phyloP scores from a whole-genome alignment of 2,888 invertebrate species.

The Dermolepida albohirtum region DNA sequence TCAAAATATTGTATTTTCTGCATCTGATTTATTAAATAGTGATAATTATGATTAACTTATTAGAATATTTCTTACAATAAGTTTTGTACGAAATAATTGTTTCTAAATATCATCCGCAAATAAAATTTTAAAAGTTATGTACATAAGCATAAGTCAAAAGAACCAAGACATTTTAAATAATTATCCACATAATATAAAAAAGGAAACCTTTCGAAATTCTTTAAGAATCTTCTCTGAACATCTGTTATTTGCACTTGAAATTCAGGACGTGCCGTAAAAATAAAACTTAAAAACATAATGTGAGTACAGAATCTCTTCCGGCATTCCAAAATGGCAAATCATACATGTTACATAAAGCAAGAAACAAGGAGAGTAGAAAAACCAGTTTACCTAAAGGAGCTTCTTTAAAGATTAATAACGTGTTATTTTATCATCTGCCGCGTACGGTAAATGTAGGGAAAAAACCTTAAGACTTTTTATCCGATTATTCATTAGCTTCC shows the following conservation, averaged over 20 bases:
- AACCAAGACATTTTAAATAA: too few species aligned
- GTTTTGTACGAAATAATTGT: too few species aligned
- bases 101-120: too few species aligned
- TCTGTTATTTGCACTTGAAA: constrained; percentile 11
- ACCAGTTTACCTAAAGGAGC: constrained; percentile 32
- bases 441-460: constrained; percentile 21
- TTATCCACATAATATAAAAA: neutral
- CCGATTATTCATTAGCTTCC: constrained; percentile 32
- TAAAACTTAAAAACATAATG: neutral
- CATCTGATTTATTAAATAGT: too few species aligned
- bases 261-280: constrained; percentile 1
- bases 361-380: constrained; percentile 30
- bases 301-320: constrained; percentile 18
- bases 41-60: too few species aligned
- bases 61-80: too few species aligned
- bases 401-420: constrained; percentile 37
- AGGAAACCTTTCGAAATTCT: neutral
- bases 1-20: too few species aligned
- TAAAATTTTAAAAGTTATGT: too few species aligned
- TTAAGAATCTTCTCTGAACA: constrained; percentile 3
- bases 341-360: constrained; percentile 16
- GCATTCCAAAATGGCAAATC: constrained; percentile 25
- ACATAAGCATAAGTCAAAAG: too few species aligned
- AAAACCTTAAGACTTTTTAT: constrained; percentile 12
- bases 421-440: constrained; percentile 35